Evolutionary conservation across 2,797 vertebrate species (phyloP).

Genomic region (Phataginus tricuspis): DNA sequence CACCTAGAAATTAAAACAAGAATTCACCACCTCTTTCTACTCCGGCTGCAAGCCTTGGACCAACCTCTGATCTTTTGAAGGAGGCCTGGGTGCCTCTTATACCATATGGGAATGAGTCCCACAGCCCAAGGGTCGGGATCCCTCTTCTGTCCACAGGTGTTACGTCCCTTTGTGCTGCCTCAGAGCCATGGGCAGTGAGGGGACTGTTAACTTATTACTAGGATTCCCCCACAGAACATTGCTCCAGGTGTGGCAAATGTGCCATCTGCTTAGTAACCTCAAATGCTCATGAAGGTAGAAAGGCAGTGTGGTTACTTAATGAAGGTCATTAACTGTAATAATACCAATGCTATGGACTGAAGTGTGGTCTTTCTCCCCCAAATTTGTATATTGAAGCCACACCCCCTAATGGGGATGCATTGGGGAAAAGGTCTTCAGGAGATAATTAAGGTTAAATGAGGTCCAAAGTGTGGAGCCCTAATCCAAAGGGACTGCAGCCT

Average conservation of each 20-base stretch:
- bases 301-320: background rate
- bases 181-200: background rate
- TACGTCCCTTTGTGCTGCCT: background rate
- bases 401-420: background rate
- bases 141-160: background rate
- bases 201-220: background rate
- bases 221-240: background rate
- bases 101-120: background rate
- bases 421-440: background rate
- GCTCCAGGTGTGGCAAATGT: background rate
- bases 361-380: background rate
- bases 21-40: background rate
- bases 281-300: background rate
- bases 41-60: background rate
- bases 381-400: background rate
- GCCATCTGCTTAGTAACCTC: background rate
- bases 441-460: background rate
- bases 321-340: background rate
- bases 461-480: background rate
- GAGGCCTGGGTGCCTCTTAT: background rate
- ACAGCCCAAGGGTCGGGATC: background rate
- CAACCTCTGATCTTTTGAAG: background rate
- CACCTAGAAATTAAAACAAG: background rate
- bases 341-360: background rate
- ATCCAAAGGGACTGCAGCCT: background rate